Evolutionary conservation across 2,888 invertebrate species (phyloP).

Genomic region (Lasioglossum oenotherae): DNA sequence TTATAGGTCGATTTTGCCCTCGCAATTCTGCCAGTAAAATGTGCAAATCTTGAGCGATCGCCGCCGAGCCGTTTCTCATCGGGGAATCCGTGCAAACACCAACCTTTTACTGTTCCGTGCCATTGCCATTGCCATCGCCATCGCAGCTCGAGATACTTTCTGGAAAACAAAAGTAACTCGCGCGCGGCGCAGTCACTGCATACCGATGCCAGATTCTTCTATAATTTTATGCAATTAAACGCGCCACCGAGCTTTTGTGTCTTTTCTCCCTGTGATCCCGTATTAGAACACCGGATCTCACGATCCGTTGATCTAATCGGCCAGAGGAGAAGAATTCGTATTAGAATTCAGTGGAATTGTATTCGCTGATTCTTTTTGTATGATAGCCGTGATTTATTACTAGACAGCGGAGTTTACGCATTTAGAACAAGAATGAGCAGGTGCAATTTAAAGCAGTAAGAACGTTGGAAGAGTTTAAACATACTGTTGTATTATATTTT

Average conservation of each 20-base stretch:
- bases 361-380: background rate
- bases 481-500: too few relatives aligned
- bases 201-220: constrained; percentile 2
- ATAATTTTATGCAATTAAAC: background rate
- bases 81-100: constrained; percentile 38
- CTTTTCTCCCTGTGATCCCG: too few relatives aligned
- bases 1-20: constrained; percentile 65
- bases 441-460: too few relatives aligned
- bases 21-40: constrained; percentile 58
- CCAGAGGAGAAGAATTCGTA: background rate
- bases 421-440: too few relatives aligned
- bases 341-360: background rate
- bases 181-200: constrained; percentile 11
- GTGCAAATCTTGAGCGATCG: constrained; percentile 63
- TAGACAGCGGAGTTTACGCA: too few relatives aligned
- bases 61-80: constrained; percentile 51
- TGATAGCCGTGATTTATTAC: background rate
- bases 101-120: background rate
- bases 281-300: background rate
- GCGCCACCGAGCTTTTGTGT: background rate
- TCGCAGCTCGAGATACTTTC: constrained; percentile 13
- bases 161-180: constrained; percentile 17
- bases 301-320: background rate
- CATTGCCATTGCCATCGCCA: background rate
- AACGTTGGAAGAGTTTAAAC: too few relatives aligned